A percentile compares a stretch with the other conserved stretches of the same genome.
phyloP scores from a whole-genome alignment of 2,888 invertebrate species.

The Philopedon plagiatum region DNA sequence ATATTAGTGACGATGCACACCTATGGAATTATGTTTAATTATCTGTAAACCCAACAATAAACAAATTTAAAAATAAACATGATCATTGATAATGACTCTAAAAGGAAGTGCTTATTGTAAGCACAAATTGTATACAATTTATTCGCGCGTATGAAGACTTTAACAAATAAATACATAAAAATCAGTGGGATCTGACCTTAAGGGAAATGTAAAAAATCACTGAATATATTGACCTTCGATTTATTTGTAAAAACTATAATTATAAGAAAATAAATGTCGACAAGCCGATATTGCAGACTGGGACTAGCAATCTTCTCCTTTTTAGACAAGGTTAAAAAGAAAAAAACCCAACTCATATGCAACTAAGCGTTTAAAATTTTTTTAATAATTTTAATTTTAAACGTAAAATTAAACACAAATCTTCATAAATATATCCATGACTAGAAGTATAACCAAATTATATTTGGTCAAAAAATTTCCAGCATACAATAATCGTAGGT shows the following conservation, averaged over 20 bases:
- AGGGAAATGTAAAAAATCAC: neutral
- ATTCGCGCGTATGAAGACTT: neutral
- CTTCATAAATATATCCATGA: no score
- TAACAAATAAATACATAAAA: slow-evolving; percentile 2
- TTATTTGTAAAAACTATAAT: neutral
- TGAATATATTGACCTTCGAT: slow-evolving; percentile 6
- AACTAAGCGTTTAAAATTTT: no score
- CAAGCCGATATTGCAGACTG: neutral
- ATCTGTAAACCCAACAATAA: slow-evolving; percentile 1
- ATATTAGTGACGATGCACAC: no score
- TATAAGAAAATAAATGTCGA: neutral
- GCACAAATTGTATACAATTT: neutral
- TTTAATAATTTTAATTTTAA: no score
- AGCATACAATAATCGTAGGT: no score
- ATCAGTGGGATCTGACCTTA: slow-evolving; percentile 15
- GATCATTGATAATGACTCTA: slow-evolving; percentile 11
- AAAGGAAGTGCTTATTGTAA: neutral
- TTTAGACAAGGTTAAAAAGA: neutral
- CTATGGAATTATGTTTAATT: no score
- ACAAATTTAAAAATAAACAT: slow-evolving; percentile 15
- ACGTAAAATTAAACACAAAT: no score
- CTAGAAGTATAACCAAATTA: no score
- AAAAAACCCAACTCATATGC: no score
- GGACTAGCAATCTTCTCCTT: neutral
- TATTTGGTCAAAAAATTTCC: no score